Conservation (phyloP, 2,888 invertebrate species). For the Xanthia togata region DNA sequence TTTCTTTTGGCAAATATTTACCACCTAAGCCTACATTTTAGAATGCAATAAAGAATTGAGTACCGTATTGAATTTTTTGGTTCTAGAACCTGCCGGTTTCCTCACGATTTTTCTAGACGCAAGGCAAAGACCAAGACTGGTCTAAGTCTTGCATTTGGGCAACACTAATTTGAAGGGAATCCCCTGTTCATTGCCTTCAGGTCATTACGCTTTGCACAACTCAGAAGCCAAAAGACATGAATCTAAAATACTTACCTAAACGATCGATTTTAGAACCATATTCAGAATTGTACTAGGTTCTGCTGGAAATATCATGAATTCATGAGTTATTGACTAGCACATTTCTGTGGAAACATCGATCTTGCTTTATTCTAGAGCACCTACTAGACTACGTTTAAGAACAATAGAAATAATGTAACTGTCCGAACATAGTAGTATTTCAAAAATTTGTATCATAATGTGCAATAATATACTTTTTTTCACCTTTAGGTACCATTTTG, state of each 20-base stretch:
- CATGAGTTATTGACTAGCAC: constrained; percentile 9
- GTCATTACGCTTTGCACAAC: constrained; percentile 5
- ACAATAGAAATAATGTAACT: neutral
- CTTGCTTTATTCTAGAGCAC: neutral
- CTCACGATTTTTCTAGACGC: no score
- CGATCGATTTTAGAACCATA: constrained; percentile 13
- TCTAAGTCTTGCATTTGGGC: no score
- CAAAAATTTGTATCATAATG: no score
- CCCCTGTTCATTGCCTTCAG: constrained; percentile 10
- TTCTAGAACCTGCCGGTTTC: no score
- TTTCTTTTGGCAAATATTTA: no score
- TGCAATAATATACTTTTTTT: neutral
- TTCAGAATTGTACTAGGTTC: neutral
- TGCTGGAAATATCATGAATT: constrained; percentile 26
- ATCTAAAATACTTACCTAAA: constrained; percentile 7
- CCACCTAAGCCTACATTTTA: no score
- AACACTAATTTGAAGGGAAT: constrained; percentile 27
- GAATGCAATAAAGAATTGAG: no score
- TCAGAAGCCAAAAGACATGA: neutral
- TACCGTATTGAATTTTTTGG: no score
- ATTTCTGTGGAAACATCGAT: constrained; percentile 31
- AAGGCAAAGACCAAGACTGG: no score
- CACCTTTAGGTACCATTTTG: no score
- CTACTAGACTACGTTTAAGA: no score
- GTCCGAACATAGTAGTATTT: neutral